Base-by-base conservation (phyloP, 2,113 vertebrate genomes). In the Butorides virescens region DNA sequence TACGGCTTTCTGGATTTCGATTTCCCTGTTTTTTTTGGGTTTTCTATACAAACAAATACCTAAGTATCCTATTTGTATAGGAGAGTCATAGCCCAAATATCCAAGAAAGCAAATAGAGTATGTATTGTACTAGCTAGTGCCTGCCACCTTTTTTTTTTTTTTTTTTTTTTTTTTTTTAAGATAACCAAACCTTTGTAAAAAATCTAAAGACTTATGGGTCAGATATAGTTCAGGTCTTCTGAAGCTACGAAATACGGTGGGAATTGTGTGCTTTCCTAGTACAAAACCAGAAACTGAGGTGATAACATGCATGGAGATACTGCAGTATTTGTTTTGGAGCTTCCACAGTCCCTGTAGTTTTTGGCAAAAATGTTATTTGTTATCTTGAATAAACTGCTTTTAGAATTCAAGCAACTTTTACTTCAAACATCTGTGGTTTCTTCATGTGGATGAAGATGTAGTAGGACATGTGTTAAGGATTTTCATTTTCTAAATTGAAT, bases 401-500 rank as follows among this genome's bases (percentile, higher is more conserved):
- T 85, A 36, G 3, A 93, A 49, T 67, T 83, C 44, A 67, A 77
- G 42, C 34, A n/a, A 42, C 2, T 70, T 23, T 55, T 46, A 15
- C 15, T 93, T 67, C 47, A 67, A 32, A 47, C 34, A 58, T 72
- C 30, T 16, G 7, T 59, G 39, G 26, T 32, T 91, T 65, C n/a
- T 62, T 75, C 36, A 8, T 0, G 0, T 27, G 62, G 71, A 9
- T 83, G 68, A 83, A 86, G 75, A 42, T 75, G 42, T n/a, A 66
- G n/a, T 68, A 58, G 61, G 56, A 42, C 26, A 4, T 3, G 5
- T 30, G 29, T 67, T 89, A 82, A 88, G 73, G 62, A 52, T 72
- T 88, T 80, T 68, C 2, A 1, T 93, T 96, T 90, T 82, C 22
- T 93, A 56, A 78, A 72, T 72, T 90, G 37, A 80, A 85, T 87